These are phyloP conservation scores for Paracentrotus lividus DNA, from an alignment of 53 echinoderm and acorn worm genomes.

Conservation along the genomic window DNA sequence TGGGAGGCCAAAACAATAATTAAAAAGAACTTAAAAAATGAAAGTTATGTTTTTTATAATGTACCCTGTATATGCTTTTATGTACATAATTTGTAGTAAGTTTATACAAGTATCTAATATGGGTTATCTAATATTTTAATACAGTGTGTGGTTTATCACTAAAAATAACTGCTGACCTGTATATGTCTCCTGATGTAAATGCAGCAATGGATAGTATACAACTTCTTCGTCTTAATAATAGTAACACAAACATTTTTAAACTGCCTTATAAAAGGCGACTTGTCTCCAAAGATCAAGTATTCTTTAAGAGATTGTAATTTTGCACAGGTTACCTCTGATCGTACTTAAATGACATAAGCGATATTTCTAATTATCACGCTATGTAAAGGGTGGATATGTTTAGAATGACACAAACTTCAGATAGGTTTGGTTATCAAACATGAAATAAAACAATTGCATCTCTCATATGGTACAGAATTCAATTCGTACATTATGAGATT, in stretches of 20 bases:
- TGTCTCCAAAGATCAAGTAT: not conserved
- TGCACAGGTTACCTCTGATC: not conserved
- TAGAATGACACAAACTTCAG: not conserved
- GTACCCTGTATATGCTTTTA: conserved; percentile 39
- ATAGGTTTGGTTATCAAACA: not conserved
- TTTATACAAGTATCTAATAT: not conserved
- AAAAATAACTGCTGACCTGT: not conserved
- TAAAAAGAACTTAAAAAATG: not conserved
- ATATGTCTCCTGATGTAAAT: not conserved
- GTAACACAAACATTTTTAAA: not conserved
- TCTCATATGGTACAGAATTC: not conserved
- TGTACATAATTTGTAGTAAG: not conserved
- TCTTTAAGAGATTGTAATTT: not conserved
- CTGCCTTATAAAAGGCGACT: not conserved
- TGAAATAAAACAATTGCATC: not conserved
- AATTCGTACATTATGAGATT: not conserved
- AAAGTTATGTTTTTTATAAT: not conserved
- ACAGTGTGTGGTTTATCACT: not conserved
- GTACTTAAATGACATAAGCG: not conserved
- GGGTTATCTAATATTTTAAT: not conserved
- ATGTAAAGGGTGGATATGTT: not conserved
- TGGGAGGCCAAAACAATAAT: not conserved
- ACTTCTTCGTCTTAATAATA: not conserved
- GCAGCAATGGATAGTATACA: not conserved
- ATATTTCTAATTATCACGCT: not conserved